These are phyloP conservation scores for Plectropomus leopardus DNA, from an alignment of 2,113 vertebrate genomes.

Conservation along the genomic window DNA sequence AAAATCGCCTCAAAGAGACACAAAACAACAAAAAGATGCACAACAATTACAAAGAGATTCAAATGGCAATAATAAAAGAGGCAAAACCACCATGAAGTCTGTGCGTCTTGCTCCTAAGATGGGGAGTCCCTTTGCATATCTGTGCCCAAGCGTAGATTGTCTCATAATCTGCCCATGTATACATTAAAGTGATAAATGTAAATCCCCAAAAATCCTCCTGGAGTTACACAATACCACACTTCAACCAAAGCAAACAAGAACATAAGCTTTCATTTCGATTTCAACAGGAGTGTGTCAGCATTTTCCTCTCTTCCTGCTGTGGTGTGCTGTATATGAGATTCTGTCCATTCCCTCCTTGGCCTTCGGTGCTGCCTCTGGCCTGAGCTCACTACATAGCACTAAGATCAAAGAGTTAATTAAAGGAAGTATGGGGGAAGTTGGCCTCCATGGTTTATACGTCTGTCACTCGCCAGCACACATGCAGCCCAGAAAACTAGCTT, in stretches of 20 bases:
- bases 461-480: slow-evolving; percentile 69
- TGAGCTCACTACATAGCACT: slow-evolving; percentile 51
- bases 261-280: slow-evolving; percentile 29
- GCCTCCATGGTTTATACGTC: slow-evolving; percentile 71
- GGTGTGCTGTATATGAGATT: slow-evolving; percentile 42
- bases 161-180: too few relatives aligned
- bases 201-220: neutral
- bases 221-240: slow-evolving; percentile 4
- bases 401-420: slow-evolving; percentile 79
- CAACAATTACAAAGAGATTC: too few relatives aligned
- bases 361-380: slow-evolving; percentile 52
- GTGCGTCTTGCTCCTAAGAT: too few relatives aligned
- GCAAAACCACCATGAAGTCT: too few relatives aligned
- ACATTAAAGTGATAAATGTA: neutral
- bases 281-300: slow-evolving; percentile 23
- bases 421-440: slow-evolving; percentile 73
- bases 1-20: too few relatives aligned
- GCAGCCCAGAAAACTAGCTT: slow-evolving; percentile 65
- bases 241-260: slow-evolving; percentile 35
- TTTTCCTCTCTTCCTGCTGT: slow-evolving; percentile 24
- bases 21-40: too few relatives aligned
- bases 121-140: too few relatives aligned
- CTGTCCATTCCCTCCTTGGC: slow-evolving; percentile 46
- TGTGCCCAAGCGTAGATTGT: too few relatives aligned
- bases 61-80: too few relatives aligned